Conservation (phyloP, 1,140 invertebrate genomes). For the Piezodorus guildinii region DNA sequence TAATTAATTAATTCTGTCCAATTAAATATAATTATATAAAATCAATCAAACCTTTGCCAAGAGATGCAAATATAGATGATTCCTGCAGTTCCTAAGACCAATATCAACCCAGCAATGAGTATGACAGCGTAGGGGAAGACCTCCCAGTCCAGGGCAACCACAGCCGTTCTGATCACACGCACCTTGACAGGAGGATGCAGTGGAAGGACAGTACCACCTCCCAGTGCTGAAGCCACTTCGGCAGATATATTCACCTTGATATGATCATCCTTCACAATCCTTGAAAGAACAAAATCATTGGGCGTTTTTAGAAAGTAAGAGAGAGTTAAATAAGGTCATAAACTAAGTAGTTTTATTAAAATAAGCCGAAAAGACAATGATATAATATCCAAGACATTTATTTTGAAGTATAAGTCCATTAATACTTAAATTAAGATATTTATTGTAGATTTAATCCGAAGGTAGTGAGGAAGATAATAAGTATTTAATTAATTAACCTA, state of each 20-base stretch:
- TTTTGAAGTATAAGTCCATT: too few relatives aligned
- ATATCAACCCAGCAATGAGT: slow-evolving; percentile 72
- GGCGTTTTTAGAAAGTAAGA: too few relatives aligned
- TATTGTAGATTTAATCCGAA: too few relatives aligned
- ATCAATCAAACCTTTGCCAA: slow-evolving; percentile 63
- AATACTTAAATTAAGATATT: too few relatives aligned
- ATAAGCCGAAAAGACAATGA: too few relatives aligned
- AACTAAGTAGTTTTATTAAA: too few relatives aligned
- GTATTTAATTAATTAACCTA: too few relatives aligned
- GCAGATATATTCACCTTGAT: slow-evolving; percentile 52
- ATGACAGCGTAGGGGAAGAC: slow-evolving; percentile 79
- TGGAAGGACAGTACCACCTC: slow-evolving; percentile 34
- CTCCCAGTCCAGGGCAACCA: slow-evolving; percentile 51
- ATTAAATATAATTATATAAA: too few relatives aligned
- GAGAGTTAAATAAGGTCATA: too few relatives aligned
- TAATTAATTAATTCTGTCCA: too few relatives aligned
- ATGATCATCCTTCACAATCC: slow-evolving; percentile 21
- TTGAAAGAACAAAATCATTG: background rate
- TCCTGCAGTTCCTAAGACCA: slow-evolving; percentile 71
- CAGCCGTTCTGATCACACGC: slow-evolving; percentile 39
- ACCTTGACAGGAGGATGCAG: slow-evolving; percentile 50
- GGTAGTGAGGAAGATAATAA: too few relatives aligned
- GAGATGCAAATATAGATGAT: slow-evolving; percentile 86
- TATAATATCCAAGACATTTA: too few relatives aligned
- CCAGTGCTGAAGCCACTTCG: slow-evolving; percentile 3